Conservation (phyloP, 2,888 invertebrate genomes). For the Epinotia bilunana region DNA sequence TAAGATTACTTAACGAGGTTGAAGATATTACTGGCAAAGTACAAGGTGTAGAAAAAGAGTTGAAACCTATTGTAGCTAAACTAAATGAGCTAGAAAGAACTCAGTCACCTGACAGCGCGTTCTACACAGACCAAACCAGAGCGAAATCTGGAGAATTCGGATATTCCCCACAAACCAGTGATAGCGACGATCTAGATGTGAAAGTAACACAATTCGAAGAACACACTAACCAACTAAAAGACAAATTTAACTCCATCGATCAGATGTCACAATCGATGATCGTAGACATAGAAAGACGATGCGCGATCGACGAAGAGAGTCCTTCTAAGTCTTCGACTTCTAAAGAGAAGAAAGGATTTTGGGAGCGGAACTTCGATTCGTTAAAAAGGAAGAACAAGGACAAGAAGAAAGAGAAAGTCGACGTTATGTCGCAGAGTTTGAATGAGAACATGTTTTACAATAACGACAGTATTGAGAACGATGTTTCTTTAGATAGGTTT, state of each 20-base stretch:
- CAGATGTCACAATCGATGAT: slow-evolving; percentile 84
- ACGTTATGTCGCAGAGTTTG: slow-evolving; percentile 82
- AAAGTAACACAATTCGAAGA: slow-evolving; percentile 71
- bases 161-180: slow-evolving; percentile 79
- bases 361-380: slow-evolving; percentile 83
- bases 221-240: slow-evolving; percentile 73
- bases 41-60: slow-evolving; percentile 86
- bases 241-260: slow-evolving; percentile 80
- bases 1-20: slow-evolving; percentile 79
- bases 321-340: slow-evolving; percentile 75
- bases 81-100: slow-evolving; percentile 76
- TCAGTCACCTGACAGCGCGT: slow-evolving; percentile 79
- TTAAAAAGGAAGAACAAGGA: slow-evolving; percentile 71
- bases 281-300: slow-evolving; percentile 75
- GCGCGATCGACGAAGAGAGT: slow-evolving; percentile 68
- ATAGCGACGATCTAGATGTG: slow-evolving; percentile 76
- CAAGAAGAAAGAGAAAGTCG: slow-evolving; percentile 78
- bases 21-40: slow-evolving; percentile 88
- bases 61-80: slow-evolving; percentile 79
- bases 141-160: slow-evolving; percentile 79
- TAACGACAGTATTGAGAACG: slow-evolving; percentile 78
- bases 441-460: slow-evolving; percentile 82
- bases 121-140: slow-evolving; percentile 83
- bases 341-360: slow-evolving; percentile 82
- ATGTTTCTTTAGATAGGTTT: slow-evolving; percentile 72